Evolutionary conservation across 2,797 vertebrate genomes (phyloP).

Genomic region (Potorous gilbertii): DNA sequence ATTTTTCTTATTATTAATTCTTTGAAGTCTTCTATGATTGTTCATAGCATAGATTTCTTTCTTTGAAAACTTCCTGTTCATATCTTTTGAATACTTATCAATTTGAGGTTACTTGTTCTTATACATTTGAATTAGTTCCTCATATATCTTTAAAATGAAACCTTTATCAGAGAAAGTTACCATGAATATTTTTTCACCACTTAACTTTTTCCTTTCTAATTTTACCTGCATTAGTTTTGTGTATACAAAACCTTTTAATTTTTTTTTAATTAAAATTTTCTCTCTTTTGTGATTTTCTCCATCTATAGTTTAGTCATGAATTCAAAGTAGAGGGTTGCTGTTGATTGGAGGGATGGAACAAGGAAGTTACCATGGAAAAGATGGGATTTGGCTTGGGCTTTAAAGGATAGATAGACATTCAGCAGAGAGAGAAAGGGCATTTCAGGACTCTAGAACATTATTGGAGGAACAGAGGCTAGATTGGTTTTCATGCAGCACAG

Average conservation of each 20-base stretch:
- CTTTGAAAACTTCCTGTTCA: not conserved
- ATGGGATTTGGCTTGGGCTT: not conserved
- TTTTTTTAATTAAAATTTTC: not conserved
- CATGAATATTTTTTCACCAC: not conserved
- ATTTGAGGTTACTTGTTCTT: not conserved
- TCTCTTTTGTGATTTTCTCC: not conserved
- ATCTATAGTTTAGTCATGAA: not conserved
- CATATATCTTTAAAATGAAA: not conserved
- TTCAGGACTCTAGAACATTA: not conserved
- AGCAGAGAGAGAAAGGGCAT: not conserved
- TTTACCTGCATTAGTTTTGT: not conserved
- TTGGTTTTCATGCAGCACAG: not conserved
- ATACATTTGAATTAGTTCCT: not conserved
- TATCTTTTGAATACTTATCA: not conserved
- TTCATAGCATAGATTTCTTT: not conserved
- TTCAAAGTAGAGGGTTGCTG: not conserved
- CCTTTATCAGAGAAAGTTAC: not conserved
- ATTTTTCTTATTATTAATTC: not conserved
- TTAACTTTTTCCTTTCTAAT: not conserved
- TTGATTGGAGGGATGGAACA: not conserved
- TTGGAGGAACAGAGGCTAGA: slow-evolving; percentile 7
- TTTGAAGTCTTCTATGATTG: not conserved
- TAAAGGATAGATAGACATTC: not conserved
- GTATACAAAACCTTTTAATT: not conserved
- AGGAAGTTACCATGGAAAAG: not conserved